Conservation (phyloP, 2,797 vertebrate genomes). For the Propithecus perrieri region DNA sequence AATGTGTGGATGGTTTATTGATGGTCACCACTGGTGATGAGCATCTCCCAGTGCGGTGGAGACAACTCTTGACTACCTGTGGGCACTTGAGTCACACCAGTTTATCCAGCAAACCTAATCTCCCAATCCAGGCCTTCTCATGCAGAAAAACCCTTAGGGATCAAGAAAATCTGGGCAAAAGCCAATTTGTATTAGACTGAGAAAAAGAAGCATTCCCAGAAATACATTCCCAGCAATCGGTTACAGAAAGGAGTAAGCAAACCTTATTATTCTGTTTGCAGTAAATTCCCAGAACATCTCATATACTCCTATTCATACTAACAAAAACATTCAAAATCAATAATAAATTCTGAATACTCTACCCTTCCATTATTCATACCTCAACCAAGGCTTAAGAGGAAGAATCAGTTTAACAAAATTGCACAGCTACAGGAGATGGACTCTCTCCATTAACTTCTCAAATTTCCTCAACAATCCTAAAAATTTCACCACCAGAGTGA, state of each 20-base stretch:
- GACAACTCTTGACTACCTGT: slow-evolving; percentile 42
- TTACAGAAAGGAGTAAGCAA: slow-evolving; percentile 31
- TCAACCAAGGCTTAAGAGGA: not conserved
- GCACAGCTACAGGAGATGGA: not conserved
- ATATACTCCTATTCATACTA: not conserved
- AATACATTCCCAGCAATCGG: not conserved
- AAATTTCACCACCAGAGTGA: not conserved
- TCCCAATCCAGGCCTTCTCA: not conserved
- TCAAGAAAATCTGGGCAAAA: not conserved
- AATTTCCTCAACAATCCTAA: not conserved
- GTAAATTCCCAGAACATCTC: not conserved
- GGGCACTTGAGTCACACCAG: not conserved
- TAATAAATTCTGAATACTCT: not conserved
- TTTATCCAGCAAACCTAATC: slow-evolving; percentile 12
- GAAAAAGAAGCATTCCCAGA: not conserved
- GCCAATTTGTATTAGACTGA: not conserved
- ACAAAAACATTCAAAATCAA: not conserved
- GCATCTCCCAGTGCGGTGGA: not conserved
- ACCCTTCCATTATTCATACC: not conserved
- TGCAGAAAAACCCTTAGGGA: not conserved
- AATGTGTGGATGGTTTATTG: slow-evolving; percentile 31
- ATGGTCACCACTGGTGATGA: not conserved
- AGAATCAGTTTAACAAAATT: not conserved
- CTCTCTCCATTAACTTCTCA: not conserved
- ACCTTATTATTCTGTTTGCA: not conserved